Base-by-base conservation (phyloP, 2,797 vertebrate genomes). In the Capromys pilorides region DNA sequence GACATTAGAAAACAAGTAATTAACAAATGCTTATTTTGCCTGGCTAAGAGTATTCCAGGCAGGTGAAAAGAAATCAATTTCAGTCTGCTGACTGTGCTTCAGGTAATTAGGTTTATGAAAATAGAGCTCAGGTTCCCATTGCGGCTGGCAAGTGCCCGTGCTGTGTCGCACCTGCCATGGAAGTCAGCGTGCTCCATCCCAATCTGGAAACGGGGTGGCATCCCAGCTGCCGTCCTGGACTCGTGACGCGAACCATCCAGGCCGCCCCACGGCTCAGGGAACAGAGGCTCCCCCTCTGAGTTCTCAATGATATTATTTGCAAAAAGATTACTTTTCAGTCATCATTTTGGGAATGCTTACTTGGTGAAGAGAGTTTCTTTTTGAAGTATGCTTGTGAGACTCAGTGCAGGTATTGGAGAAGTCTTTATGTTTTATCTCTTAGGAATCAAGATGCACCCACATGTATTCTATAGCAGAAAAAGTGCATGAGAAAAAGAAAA, bases 91-190 rank as follows among this genome's bases (percentile, higher is more conserved):
- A 87, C 77, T 91, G 0, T 64, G 97, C 73, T 95, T 82, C 51
- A 83, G 82, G 93, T 89, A 57, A 97, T 94, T 78, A 97, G 91
- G 84, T 36, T 93, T 75, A 78, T 59, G 93, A 79, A 96, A 96
- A 66, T 91, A 62, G 78, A 96, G 31, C 62, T 61, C 94, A 86
- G 89, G 95, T 95, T 97, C 95, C 90, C 79, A 77, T 69, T 0
- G 8, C 90, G 88, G 94, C 86, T 82, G 92, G 86, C 87, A 94
- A 82, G 69, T 89, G 9, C 78, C 95, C 96, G 93, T 3, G 73
- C 54, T 78, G 95, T 24, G 94, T 94, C 95, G 94, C 97, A 98
- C 95, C 97, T 98, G 98, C 96, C 96, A 86, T 82, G 78, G 95
- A 96, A 96, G 96, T 64, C 49, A 92, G 81, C 19, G 22, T n/a